phyloP scores from a whole-genome alignment of 2,797 vertebrate species.

The Geotrypetes seraphini region DNA sequence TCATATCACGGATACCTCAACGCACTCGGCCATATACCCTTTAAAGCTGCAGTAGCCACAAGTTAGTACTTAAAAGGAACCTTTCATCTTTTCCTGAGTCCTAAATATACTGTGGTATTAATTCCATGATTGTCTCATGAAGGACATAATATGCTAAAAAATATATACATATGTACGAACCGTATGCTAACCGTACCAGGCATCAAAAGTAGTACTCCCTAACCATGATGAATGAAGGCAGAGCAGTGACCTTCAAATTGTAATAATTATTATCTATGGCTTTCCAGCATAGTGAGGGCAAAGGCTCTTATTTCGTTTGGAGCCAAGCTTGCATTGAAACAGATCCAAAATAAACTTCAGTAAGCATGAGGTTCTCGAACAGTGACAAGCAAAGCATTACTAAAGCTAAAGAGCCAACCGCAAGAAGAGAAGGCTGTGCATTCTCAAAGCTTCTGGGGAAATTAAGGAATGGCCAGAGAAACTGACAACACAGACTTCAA shows the following conservation, averaged over 20 bases:
- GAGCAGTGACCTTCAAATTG: not conserved
- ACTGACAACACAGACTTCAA: not conserved
- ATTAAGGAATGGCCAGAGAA: not conserved
- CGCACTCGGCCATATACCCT: too few species aligned
- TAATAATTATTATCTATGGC: not conserved
- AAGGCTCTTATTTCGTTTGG: too few species aligned
- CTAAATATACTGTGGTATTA: conserved; percentile 1
- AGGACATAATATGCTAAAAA: not conserved
- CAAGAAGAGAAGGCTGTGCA: not conserved
- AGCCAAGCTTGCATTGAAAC: too few species aligned
- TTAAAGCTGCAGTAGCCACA: too few species aligned
- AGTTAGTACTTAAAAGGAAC: too few species aligned
- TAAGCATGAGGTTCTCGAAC: too few species aligned
- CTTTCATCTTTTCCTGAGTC: too few species aligned
- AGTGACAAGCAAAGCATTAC: not conserved
- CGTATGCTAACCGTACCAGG: conserved; percentile 5
- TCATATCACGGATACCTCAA: too few species aligned
- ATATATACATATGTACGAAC: not conserved
- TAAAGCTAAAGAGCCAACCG: not conserved
- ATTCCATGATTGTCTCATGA: conserved; percentile 2
- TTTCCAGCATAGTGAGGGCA: not conserved
- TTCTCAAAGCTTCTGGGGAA: not conserved
- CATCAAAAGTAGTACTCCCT: not conserved
- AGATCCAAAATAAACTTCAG: not conserved
- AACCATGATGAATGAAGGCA: not conserved